These are phyloP conservation scores for Leucoraja erinaceus DNA, from an alignment of 2,113 vertebrate genomes.

Conservation along the genomic window DNA sequence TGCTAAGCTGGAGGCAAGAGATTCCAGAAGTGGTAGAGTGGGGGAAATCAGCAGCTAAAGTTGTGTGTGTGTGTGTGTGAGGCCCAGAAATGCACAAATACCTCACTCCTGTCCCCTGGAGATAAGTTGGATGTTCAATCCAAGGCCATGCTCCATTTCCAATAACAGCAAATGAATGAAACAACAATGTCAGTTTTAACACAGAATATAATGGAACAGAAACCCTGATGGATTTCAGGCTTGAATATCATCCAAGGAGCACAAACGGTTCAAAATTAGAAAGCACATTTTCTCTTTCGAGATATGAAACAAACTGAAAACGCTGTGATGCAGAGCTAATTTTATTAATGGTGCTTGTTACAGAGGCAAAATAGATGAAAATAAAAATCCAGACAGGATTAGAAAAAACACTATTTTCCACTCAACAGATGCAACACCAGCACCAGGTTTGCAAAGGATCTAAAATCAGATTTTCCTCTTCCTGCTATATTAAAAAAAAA, in stretches of 20 bases:
- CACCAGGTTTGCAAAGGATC: background rate
- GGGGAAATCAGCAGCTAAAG: too few species aligned
- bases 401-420: conserved; percentile 13
- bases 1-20: too few species aligned
- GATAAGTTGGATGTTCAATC: too few species aligned
- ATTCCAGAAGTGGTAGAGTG: too few species aligned
- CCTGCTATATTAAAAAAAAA: conserved; percentile 20
- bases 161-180: too few species aligned
- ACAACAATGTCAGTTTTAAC: too few species aligned
- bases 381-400: conserved; percentile 28
- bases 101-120: too few species aligned
- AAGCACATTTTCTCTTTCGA: background rate
- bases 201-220: background rate
- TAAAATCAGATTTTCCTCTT: conserved; percentile 16
- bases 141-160: too few species aligned
- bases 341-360: conserved; percentile 34
- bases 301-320: background rate
- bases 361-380: conserved; percentile 24
- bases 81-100: too few species aligned
- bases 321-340: conserved; percentile 24
- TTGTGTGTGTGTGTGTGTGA: too few species aligned
- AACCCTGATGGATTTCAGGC: background rate
- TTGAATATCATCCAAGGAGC: background rate
- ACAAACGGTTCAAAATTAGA: background rate
- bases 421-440: conserved; percentile 26